These are phyloP conservation scores for Prosopocoilus inquinatus DNA, from an alignment of 2,888 invertebrate species.

Conservation along the genomic window DNA sequence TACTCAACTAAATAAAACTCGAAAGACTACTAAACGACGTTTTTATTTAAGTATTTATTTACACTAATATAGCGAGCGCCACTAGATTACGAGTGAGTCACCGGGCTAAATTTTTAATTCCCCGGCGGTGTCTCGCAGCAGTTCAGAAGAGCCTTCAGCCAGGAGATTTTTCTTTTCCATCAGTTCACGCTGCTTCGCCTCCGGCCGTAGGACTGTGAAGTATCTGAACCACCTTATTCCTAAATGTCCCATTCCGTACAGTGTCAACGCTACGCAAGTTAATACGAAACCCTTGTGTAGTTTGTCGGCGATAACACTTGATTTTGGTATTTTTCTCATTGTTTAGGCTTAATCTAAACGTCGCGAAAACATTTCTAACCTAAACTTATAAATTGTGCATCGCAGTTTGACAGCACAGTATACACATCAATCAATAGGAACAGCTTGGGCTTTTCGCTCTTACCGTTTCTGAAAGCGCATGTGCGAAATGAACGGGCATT, in stretches of 20 bases:
- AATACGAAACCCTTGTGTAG: slow-evolving; percentile 58
- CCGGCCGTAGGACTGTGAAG: slow-evolving; percentile 53
- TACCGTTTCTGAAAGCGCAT: too few species aligned
- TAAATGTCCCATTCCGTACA: slow-evolving; percentile 52
- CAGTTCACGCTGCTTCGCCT: slow-evolving; percentile 42
- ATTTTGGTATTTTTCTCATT: slow-evolving; percentile 47
- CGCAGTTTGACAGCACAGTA: too few species aligned
- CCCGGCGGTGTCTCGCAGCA: slow-evolving; percentile 44
- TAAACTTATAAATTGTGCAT: too few species aligned
- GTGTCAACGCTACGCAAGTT: slow-evolving; percentile 56
- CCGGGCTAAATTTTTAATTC: slow-evolving; percentile 1
- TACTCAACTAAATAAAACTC: too few species aligned
- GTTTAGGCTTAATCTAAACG: not conserved
- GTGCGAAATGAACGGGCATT: too few species aligned
- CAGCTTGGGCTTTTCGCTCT: too few species aligned
- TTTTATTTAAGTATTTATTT: not conserved
- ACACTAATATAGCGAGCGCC: too few species aligned
- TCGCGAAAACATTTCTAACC: too few species aligned
- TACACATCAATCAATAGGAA: too few species aligned
- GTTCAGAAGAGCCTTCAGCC: slow-evolving; percentile 50
- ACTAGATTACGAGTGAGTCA: not conserved
- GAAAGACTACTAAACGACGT: not conserved
- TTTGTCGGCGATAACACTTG: slow-evolving; percentile 49
- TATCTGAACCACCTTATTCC: slow-evolving; percentile 54
- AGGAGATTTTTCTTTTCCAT: slow-evolving; percentile 50